These are phyloP conservation scores for Cryptoblepharus egeriae DNA, from an alignment of 2,797 vertebrate genomes.

Conservation along the genomic window DNA sequence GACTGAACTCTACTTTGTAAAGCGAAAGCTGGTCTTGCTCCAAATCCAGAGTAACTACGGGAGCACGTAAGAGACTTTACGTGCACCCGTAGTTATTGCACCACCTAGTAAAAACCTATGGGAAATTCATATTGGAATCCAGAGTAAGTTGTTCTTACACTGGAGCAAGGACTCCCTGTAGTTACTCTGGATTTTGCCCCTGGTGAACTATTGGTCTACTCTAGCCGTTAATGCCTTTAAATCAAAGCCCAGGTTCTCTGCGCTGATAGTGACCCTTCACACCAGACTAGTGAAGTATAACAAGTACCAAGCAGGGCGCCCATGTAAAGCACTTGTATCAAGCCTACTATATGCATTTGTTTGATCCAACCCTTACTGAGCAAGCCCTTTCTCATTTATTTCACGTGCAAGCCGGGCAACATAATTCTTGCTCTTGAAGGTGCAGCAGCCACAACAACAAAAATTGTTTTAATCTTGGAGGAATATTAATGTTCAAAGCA, in stretches of 20 bases:
- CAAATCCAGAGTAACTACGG: too few relatives aligned
- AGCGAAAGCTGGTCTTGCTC: too few relatives aligned
- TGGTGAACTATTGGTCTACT: not conserved
- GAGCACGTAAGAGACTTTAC: too few relatives aligned
- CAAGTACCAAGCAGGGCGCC: not conserved
- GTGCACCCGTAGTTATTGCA: too few relatives aligned
- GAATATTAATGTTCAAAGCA: conserved; percentile 56
- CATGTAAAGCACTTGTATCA: not conserved
- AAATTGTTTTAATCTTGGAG: conserved; percentile 26
- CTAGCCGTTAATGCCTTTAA: not conserved
- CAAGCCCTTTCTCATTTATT: conserved; percentile 36
- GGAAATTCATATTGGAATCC: too few relatives aligned
- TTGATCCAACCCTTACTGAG: not conserved
- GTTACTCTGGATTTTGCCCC: too few relatives aligned
- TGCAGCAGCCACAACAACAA: not conserved
- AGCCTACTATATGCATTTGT: too few relatives aligned
- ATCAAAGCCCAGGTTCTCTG: not conserved
- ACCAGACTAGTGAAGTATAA: not conserved
- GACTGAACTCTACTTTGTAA: too few relatives aligned
- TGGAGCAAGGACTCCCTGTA: too few relatives aligned
- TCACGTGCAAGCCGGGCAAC: conserved; percentile 32
- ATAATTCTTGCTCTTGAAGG: conserved; percentile 47
- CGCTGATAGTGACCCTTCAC: not conserved
- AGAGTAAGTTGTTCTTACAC: too few relatives aligned
- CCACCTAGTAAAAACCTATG: too few relatives aligned